These are phyloP conservation scores for Phenganax stokvisi DNA, from an alignment of 92 coral and sea anemone genomes.

Conservation along the genomic window DNA sequence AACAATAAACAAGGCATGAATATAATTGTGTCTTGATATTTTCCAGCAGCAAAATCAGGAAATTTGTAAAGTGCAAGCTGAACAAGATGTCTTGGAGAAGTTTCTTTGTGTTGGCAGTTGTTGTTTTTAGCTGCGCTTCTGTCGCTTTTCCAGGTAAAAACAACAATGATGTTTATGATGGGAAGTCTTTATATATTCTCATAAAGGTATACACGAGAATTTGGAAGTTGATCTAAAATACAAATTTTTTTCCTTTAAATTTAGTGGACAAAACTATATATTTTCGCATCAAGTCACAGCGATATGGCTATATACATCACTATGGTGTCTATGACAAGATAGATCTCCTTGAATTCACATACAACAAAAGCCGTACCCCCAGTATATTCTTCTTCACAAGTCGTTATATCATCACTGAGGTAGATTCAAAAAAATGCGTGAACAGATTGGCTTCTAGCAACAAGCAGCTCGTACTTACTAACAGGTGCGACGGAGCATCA, in stretches of 20 bases:
- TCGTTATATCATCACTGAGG: background rate
- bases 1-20: background rate
- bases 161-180: background rate
- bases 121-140: background rate
- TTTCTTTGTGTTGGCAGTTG: background rate
- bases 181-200: background rate
- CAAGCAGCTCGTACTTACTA: background rate
- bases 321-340: background rate
- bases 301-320: constrained; percentile 11
- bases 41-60: no score
- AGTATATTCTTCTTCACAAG: background rate
- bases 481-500: background rate
- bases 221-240: no score
- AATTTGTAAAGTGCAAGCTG: background rate
- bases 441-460: background rate
- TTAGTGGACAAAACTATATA: background rate
- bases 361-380: background rate
- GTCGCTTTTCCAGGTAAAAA: background rate
- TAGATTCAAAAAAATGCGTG: background rate
- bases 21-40: background rate
- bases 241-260: no score
- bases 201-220: background rate
- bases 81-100: background rate
- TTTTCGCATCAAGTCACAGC: background rate
- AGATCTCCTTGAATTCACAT: background rate